Percentiles rank a stretch among this genome's conserved stretches.
These are phyloP conservation scores for Paratrypauchen microcephalus DNA, from an alignment of 2,797 vertebrate genomes.

Conservation along the genomic window DNA sequence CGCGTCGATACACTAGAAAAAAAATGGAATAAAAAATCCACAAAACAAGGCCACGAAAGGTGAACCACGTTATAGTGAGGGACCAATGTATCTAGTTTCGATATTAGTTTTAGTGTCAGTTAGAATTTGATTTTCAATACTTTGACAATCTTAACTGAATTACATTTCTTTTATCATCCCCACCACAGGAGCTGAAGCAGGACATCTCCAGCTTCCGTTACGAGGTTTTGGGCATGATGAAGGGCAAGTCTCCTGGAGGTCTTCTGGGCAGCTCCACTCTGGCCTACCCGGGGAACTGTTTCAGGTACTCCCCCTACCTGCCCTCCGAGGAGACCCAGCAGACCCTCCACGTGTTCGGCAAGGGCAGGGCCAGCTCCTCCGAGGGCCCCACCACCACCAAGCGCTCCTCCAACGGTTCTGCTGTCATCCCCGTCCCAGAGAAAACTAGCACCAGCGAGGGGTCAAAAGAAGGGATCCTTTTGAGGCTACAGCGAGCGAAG, in stretches of 20 bases:
- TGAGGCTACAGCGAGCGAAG: conserved; percentile 10
- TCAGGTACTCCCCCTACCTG: conserved; percentile 71
- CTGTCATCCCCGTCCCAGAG: conserved; percentile 57
- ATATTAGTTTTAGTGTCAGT: no score
- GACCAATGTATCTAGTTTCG: no score
- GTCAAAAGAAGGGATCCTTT: conserved; percentile 66
- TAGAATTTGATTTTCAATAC: no score
- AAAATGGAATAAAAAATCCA: no score
- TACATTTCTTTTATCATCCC: neutral
- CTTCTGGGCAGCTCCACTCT: conserved; percentile 70
- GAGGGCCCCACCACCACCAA: conserved; percentile 49
- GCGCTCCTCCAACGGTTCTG: conserved; percentile 73
- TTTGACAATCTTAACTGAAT: no score
- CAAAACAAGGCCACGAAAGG: no score
- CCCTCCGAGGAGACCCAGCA: conserved; percentile 70
- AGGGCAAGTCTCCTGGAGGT: conserved; percentile 73
- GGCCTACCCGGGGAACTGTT: conserved; percentile 79
- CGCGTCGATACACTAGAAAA: no score
- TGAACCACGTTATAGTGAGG: no score
- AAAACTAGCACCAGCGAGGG: conserved; percentile 74
- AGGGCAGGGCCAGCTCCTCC: conserved; percentile 68
- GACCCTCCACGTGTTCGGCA: conserved; percentile 75
- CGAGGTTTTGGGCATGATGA: conserved; percentile 93
- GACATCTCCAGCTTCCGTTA: conserved; percentile 98
- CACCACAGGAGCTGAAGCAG: conserved; percentile 91